Conservation (phyloP, 1,140 invertebrate genomes). For the Mya arenaria region DNA sequence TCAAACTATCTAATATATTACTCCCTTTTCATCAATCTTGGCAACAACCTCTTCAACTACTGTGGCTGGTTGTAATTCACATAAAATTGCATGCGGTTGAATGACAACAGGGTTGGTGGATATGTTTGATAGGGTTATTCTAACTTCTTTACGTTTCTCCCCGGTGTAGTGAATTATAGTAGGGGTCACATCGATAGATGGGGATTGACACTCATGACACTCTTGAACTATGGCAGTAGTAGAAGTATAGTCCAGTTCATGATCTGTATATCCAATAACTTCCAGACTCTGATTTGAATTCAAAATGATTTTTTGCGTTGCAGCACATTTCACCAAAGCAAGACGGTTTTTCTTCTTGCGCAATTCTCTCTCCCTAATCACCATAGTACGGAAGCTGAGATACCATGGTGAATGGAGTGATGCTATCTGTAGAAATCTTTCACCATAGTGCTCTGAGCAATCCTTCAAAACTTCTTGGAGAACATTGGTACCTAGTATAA, state of each 20-base stretch:
- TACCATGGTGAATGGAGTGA: conserved; percentile 9
- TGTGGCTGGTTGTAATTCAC: not conserved
- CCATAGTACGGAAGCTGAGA: conserved; percentile 1
- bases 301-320: not conserved
- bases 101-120: not conserved
- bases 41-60: not conserved
- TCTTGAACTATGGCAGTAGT: not conserved
- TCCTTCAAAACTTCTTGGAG: not conserved
- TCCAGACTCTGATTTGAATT: not conserved
- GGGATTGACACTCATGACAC: not conserved
- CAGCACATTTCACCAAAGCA: not conserved
- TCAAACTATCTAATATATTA: not conserved
- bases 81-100: not conserved
- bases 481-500: conserved; percentile 9
- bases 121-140: not conserved
- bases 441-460: not conserved
- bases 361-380: conserved; percentile 8
- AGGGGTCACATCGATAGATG: not conserved
- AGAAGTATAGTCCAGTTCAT: not conserved
- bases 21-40: not conserved
- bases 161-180: not conserved
- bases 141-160: not conserved
- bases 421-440: conserved; percentile 31
- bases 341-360: conserved; percentile 22
- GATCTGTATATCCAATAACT: not conserved